Conservation (phyloP, 2,113 vertebrate genomes). For the Anoura caudifer region DNA sequence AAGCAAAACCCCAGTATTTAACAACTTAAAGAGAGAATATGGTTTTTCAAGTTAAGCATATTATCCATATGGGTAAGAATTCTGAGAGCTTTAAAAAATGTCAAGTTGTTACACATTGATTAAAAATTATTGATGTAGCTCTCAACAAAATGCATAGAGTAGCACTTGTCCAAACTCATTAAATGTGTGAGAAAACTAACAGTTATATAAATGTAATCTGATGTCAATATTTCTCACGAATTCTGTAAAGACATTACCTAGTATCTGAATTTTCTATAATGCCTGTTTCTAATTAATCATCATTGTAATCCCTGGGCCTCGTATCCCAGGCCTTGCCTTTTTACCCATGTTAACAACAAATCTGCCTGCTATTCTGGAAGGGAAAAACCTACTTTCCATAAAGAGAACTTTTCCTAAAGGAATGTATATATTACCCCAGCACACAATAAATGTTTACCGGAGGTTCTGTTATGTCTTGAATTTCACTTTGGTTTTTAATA, state of each 20-base stretch:
- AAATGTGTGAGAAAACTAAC: not conserved
- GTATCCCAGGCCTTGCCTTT: not conserved
- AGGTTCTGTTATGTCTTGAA: not conserved
- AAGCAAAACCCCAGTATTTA: not conserved
- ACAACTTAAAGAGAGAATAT: not conserved
- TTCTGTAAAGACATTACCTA: not conserved
- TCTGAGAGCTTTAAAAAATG: slow-evolving; percentile 47
- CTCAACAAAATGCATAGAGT: slow-evolving; percentile 23
- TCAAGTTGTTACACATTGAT: slow-evolving; percentile 43
- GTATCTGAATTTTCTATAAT: not conserved
- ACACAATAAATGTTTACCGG: not conserved
- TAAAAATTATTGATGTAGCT: slow-evolving; percentile 40
- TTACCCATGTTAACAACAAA: not conserved
- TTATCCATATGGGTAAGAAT: not conserved
- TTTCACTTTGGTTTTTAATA: not conserved
- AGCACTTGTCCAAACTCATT: slow-evolving; percentile 24
- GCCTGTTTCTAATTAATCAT: not conserved
- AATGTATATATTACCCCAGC: not conserved
- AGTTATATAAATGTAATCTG: not conserved
- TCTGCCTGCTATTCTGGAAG: not conserved
- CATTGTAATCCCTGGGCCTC: not conserved
- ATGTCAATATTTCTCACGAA: not conserved
- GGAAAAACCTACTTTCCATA: not conserved
- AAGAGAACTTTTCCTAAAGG: not conserved
- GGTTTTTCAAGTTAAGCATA: slow-evolving; percentile 20